Percentiles rank a stretch among this genome's conserved stretches.
Conservation (phyloP, 2,797 vertebrate species). For the Crenuchus spilurus region DNA sequence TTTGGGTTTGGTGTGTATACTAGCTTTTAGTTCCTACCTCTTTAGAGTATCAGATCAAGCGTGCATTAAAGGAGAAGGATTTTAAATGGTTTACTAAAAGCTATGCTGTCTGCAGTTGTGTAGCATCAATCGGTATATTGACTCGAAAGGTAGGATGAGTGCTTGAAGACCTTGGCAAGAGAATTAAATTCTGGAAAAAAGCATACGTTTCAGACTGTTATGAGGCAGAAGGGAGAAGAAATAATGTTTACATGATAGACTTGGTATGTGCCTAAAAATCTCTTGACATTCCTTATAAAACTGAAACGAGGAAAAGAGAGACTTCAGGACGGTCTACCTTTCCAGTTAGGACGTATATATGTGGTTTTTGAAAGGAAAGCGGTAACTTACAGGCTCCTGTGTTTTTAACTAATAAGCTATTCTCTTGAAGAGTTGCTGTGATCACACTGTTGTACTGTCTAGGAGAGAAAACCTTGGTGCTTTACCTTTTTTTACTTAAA, state of each 20-base stretch:
- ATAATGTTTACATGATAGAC: slow-evolving; percentile 64
- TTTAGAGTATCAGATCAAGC: slow-evolving; percentile 24
- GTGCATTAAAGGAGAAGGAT: slow-evolving; percentile 20
- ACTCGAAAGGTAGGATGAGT: neutral
- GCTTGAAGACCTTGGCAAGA: slow-evolving; percentile 14
- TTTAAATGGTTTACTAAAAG: slow-evolving; percentile 22
- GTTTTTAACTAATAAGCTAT: slow-evolving; percentile 60
- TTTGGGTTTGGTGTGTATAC: slow-evolving; percentile 15
- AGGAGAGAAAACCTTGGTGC: slow-evolving; percentile 55
- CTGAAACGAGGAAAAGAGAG: slow-evolving; percentile 53
- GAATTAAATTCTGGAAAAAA: slow-evolving; percentile 12
- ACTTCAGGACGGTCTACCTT: slow-evolving; percentile 38
- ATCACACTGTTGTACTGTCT: slow-evolving; percentile 30
- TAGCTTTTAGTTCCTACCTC: slow-evolving; percentile 29
- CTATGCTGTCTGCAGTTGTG: slow-evolving; percentile 13
- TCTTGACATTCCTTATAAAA: slow-evolving; percentile 66
- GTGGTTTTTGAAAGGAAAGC: slow-evolving; percentile 31
- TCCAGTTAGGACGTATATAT: slow-evolving; percentile 31
- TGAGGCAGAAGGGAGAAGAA: slow-evolving; percentile 40
- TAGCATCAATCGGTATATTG: slow-evolving; percentile 12
- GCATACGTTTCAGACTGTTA: slow-evolving; percentile 53
- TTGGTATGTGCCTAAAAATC: slow-evolving; percentile 65
- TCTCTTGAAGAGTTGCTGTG: slow-evolving; percentile 45
- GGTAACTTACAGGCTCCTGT: slow-evolving; percentile 59
- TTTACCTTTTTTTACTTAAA: slow-evolving; percentile 57